phyloP scores from a whole-genome alignment of 2,113 vertebrate species.

The Xenopus borealis region DNA sequence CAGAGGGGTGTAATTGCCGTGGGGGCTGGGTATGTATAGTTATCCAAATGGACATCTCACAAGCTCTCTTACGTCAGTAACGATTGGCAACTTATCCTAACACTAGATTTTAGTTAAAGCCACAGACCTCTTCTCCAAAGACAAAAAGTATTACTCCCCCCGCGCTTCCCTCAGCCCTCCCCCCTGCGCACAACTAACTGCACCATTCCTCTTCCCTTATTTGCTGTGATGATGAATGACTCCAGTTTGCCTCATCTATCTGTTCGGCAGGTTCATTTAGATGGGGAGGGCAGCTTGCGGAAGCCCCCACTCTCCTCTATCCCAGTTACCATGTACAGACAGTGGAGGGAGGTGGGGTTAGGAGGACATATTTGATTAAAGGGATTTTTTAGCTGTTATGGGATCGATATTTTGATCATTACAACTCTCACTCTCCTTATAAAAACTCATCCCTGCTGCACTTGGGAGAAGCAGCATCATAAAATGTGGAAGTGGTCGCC shows the following conservation, averaged over 20 bases:
- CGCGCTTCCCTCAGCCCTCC: background rate
- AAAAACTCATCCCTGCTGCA: slow-evolving; percentile 9
- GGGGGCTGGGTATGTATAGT: no score
- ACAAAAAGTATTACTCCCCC: no score
- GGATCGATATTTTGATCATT: slow-evolving; percentile 36
- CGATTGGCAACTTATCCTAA: no score
- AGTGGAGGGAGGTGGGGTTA: background rate
- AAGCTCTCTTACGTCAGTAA: no score
- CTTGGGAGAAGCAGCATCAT: background rate
- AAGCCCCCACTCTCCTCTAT: background rate
- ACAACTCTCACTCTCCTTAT: slow-evolving; percentile 18
- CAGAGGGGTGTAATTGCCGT: no score
- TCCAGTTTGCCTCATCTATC: slow-evolving; percentile 18
- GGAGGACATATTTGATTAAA: slow-evolving; percentile 16
- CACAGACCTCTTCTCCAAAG: no score
- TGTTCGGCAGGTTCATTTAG: slow-evolving; percentile 28
- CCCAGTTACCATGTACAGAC: background rate
- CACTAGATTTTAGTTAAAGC: no score
- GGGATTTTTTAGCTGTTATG: slow-evolving; percentile 6
- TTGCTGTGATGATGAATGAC: slow-evolving; percentile 36
- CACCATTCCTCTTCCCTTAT: slow-evolving; percentile 21
- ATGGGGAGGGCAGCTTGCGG: slow-evolving; percentile 8
- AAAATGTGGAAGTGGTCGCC: background rate
- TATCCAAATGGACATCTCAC: no score
- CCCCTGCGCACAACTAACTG: background rate